Evolutionary conservation across 2,888 invertebrate genomes (phyloP), one percentile per base, ranked within the genome.

Genomic region (Aromia moschata): DNA sequence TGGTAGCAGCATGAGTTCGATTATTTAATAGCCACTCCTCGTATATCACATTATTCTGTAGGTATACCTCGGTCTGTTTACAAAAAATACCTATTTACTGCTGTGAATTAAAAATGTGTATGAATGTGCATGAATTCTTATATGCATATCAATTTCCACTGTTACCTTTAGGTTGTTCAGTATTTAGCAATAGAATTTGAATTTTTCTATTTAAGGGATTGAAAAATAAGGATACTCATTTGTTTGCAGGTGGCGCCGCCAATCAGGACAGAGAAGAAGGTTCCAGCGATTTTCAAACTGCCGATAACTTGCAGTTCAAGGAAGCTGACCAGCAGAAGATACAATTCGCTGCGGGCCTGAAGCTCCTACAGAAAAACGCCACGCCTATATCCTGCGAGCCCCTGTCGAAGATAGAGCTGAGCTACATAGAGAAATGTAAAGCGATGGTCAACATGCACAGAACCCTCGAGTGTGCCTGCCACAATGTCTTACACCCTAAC

Each of bases 371-470:
- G 59, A 75, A 68, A 40, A 74, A 75, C 38, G 60, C 76, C 2
- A 68, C 71, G 0, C 68, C 73, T 0, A 73, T 74, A 2, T 68
- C 72, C 7, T 70, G 67, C 53, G 74, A 74, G 59, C 47, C 65
- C n/a, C 59, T 80, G 2, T 76, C 79, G 0, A 75, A 74, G 62
- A 74, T 79, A 17, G 80, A 80, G 64, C 38, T 71, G 2, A 75
- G 76, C 43, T 80, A 80, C 59, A 68, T 74, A 2, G 79, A 79
- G 58, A 79, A 79, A 62, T 78, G 77, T 59, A 77, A 75, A 59
- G 75, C 77, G 0, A 77, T 80, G 74, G 71, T 75, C 0, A 66
- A 64, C 9, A 80, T 80, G 80, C 73, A 77, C 36, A 70, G 73
- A 16, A 70, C 74, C 0, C 63, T 77, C 4, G 62, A 62, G 3